Percentiles rank a stretch among this genome's conserved stretches.
These are phyloP conservation scores for Taphrorychus bicolor DNA, from an alignment of 2,888 invertebrate genomes.

Conservation along the genomic window DNA sequence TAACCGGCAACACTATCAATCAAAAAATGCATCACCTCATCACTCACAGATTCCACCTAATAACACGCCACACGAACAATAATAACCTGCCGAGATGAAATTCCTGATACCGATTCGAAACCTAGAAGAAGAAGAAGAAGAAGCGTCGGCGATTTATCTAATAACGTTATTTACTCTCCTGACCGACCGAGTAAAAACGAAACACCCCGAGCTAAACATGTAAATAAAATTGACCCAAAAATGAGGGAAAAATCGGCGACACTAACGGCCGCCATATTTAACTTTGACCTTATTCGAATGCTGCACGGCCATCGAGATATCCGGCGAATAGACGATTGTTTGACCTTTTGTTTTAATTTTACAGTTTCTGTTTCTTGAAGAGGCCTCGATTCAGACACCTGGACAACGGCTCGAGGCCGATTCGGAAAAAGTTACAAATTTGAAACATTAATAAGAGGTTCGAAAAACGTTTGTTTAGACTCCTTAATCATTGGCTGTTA, in stretches of 20 bases:
- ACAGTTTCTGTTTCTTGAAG: constrained; percentile 18
- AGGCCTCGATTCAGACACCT: constrained; percentile 17
- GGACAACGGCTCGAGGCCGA: constrained; percentile 5
- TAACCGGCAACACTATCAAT: too few relatives aligned
- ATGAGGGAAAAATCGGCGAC: constrained; percentile 17
- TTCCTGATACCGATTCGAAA: not conserved
- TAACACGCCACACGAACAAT: not conserved
- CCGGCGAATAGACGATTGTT: constrained; percentile 15
- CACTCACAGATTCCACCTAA: not conserved
- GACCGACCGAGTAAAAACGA: not conserved
- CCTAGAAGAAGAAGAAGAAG: not conserved
- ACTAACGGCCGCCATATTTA: constrained; percentile 34
- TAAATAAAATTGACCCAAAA: constrained; percentile 27
- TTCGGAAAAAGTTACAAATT: constrained; percentile 8
- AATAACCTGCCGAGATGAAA: not conserved
- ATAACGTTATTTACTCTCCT: not conserved
- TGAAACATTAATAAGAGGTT: not conserved
- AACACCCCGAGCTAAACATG: constrained; percentile 14
- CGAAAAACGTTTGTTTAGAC: too few relatives aligned
- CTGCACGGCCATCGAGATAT: constrained; percentile 23
- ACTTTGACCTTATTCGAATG: constrained; percentile 33
- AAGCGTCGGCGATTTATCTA: not conserved
- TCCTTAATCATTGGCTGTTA: too few relatives aligned
- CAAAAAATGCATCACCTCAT: not conserved
- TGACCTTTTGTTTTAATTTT: constrained; percentile 34